Evolutionary conservation across 2,797 vertebrate species (phyloP).

Genomic region (Phrynocephalus guinanensis): DNA sequence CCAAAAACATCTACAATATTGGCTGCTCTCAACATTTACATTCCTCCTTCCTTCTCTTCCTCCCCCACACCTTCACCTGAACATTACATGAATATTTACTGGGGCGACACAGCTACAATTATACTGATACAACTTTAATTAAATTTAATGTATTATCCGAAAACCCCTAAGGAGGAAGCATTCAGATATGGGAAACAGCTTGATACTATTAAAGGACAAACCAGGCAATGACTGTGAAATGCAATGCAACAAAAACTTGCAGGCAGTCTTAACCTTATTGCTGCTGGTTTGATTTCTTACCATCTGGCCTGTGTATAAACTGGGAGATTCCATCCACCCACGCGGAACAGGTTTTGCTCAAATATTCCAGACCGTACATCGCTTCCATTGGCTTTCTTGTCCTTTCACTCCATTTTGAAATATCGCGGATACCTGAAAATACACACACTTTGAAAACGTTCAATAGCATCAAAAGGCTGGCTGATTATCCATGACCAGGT

Average conservation of each 20-base stretch:
- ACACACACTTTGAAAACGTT: background rate
- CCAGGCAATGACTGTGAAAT: too few species aligned
- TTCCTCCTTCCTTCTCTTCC: background rate
- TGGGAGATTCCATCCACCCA: slow-evolving; percentile 86
- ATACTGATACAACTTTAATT: background rate
- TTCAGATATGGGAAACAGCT: background rate
- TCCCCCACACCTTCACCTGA: background rate
- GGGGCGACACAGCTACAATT: background rate
- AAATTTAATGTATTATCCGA: background rate
- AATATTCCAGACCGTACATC: slow-evolving; percentile 85
- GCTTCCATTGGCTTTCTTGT: slow-evolving; percentile 87
- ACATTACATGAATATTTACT: background rate
- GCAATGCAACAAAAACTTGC: slow-evolving; percentile 31
- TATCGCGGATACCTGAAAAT: slow-evolving; percentile 84
- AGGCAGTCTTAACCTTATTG: background rate
- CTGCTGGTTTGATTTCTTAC: slow-evolving; percentile 73
- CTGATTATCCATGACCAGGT: background rate
- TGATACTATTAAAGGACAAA: background rate
- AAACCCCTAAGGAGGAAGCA: background rate
- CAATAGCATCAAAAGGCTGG: background rate
- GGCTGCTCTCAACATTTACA: background rate
- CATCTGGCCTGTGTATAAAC: slow-evolving; percentile 80
- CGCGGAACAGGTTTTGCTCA: slow-evolving; percentile 84
- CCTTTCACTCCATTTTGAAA: slow-evolving; percentile 88
- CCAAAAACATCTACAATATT: background rate